These are phyloP conservation scores for Junonia oenone DNA, from an alignment of 2,888 invertebrate species.

Conservation along the genomic window DNA sequence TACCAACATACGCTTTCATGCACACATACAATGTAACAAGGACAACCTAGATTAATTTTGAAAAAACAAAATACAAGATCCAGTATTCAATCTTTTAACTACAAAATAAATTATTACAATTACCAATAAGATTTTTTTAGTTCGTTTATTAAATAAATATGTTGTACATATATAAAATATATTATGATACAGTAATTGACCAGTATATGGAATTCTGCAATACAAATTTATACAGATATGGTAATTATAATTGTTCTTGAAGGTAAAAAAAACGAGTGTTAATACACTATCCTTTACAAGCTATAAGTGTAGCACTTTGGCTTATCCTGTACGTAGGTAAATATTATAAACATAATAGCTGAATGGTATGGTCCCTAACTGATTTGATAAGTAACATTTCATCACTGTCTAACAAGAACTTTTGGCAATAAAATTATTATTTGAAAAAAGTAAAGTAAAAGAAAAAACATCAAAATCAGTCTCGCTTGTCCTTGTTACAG, in stretches of 20 bases:
- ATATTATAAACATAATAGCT: background rate
- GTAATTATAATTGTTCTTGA: too few species aligned
- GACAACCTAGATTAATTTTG: background rate
- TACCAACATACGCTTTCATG: slow-evolving; percentile 18
- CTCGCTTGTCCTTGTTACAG: slow-evolving; percentile 7
- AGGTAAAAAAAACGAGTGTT: too few species aligned
- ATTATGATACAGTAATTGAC: too few species aligned
- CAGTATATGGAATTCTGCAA: too few species aligned
- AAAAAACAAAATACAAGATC: too few species aligned
- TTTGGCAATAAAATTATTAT: background rate
- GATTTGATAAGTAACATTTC: background rate
- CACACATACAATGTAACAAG: slow-evolving; percentile 5
- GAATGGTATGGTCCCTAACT: background rate
- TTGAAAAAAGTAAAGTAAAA: background rate
- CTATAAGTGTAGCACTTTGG: background rate
- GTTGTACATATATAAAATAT: too few species aligned
- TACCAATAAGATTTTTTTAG: too few species aligned
- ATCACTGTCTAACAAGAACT: background rate
- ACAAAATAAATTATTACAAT: background rate
- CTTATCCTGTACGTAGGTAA: background rate
- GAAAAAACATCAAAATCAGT: background rate
- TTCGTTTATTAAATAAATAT: too few species aligned
- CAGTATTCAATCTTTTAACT: background rate
- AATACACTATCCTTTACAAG: too few species aligned
- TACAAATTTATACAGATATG: too few species aligned